Evolutionary conservation across 2,888 invertebrate species (phyloP).

Genomic region (Lycaena phlaeas): DNA sequence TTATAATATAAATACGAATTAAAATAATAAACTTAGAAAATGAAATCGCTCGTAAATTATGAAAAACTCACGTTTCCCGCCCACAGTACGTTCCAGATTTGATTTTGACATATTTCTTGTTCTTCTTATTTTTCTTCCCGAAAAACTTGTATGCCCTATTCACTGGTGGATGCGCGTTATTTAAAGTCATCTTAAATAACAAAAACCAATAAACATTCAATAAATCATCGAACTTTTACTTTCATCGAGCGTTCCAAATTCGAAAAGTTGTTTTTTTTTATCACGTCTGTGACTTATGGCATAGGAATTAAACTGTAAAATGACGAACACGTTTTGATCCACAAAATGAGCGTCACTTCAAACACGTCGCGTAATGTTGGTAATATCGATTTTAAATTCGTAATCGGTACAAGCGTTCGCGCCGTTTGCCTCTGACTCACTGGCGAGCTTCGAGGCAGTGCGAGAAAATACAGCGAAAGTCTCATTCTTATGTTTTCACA

Average conservation of each 20-base stretch:
- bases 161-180: conserved; percentile 42
- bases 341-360: conserved; percentile 22
- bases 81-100: conserved; percentile 54
- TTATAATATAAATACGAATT: too few species aligned
- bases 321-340: conserved; percentile 20
- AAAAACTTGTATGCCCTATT: conserved; percentile 51
- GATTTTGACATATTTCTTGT: conserved; percentile 42
- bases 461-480: conserved; percentile 57
- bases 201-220: background rate
- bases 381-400: conserved; percentile 9
- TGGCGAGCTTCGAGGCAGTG: conserved; percentile 46
- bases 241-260: conserved; percentile 1
- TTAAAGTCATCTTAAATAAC: conserved; percentile 42
- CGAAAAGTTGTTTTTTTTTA: conserved; percentile 2
- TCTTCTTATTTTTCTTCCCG: conserved; percentile 58
- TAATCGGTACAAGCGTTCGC: conserved; percentile 35
- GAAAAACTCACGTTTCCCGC: conserved; percentile 47
- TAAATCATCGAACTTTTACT: background rate
- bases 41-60: too few species aligned
- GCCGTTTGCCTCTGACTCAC: conserved; percentile 34
- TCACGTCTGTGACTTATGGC: background rate
- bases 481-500: conserved; percentile 29
- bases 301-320: conserved; percentile 7
- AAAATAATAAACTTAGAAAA: too few species aligned
- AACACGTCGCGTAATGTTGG: conserved; percentile 9